phyloP scores from a whole-genome alignment of 2,797 vertebrate species.

The Hylomyscus alleni region DNA sequence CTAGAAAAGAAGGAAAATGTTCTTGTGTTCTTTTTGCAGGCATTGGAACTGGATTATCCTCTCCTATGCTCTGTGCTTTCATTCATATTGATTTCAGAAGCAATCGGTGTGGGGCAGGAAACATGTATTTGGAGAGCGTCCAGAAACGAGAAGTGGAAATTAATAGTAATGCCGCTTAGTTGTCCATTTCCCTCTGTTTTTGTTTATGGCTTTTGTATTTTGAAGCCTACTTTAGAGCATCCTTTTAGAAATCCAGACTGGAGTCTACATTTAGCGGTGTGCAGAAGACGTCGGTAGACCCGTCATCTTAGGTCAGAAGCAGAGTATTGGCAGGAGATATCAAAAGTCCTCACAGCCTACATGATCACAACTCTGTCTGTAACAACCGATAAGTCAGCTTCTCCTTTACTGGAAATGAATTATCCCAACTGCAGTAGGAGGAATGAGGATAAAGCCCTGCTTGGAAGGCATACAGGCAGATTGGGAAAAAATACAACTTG shows the following conservation, averaged over 20 bases:
- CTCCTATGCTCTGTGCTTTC: not conserved
- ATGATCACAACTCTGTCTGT: constrained; percentile 16
- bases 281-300: not conserved
- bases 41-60: not conserved
- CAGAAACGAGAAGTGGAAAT: not conserved
- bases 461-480: constrained; percentile 58
- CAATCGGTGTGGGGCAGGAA: not conserved
- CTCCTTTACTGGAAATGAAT: constrained; percentile 59
- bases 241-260: not conserved
- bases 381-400: not conserved
- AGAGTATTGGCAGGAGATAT: not conserved
- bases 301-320: constrained; percentile 36
- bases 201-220: constrained; percentile 10
- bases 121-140: not conserved
- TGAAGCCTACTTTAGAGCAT: not conserved
- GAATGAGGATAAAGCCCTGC: not conserved
- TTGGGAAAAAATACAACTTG: constrained; percentile 14
- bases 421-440: not conserved
- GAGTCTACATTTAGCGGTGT: not conserved
- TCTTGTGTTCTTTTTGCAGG: not conserved
- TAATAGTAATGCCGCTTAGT: not conserved
- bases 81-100: constrained; percentile 3
- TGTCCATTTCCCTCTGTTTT: not conserved
- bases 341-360: constrained; percentile 14
- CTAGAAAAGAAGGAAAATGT: not conserved